Evolutionary conservation across 2,888 invertebrate species (phyloP).

Genomic region (Deilephila elpenor): DNA sequence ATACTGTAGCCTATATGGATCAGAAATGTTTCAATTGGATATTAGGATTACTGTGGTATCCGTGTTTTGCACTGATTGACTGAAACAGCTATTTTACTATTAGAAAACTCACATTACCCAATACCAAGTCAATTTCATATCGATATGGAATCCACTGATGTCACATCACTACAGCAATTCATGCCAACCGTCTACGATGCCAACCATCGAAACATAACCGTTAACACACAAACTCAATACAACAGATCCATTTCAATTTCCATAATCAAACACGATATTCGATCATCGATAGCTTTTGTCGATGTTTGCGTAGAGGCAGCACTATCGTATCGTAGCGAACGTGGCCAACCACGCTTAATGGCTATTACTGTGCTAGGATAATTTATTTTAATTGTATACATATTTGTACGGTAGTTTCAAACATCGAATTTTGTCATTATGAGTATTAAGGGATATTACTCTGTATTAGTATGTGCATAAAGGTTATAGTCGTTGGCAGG

Average conservation of each 20-base stretch:
- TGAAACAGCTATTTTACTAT: too few species aligned
- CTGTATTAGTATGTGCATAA: not conserved
- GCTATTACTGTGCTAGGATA: conserved; percentile 22
- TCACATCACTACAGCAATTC: not conserved
- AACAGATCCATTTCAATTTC: conserved; percentile 16
- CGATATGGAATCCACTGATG: not conserved
- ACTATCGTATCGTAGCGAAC: conserved; percentile 29
- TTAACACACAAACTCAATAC: not conserved
- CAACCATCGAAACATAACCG: not conserved
- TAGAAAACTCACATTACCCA: too few species aligned
- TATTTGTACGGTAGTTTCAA: not conserved
- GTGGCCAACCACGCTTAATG: conserved; percentile 31
- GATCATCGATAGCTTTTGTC: conserved; percentile 19
- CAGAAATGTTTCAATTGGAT: too few species aligned
- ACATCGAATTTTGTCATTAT: not conserved
- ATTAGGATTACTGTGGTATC: too few species aligned
- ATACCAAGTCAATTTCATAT: not conserved
- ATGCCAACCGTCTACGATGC: not conserved
- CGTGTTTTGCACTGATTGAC: too few species aligned
- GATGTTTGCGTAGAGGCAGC: conserved; percentile 18
- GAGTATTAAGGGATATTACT: not conserved
- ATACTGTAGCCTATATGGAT: too few species aligned
- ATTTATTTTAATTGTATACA: conserved; percentile 28
- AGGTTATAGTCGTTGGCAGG: too few species aligned
- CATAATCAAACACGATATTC: conserved; percentile 11